Base-by-base conservation (phyloP, 2,888 invertebrate genomes). In the Pammene aurita region DNA sequence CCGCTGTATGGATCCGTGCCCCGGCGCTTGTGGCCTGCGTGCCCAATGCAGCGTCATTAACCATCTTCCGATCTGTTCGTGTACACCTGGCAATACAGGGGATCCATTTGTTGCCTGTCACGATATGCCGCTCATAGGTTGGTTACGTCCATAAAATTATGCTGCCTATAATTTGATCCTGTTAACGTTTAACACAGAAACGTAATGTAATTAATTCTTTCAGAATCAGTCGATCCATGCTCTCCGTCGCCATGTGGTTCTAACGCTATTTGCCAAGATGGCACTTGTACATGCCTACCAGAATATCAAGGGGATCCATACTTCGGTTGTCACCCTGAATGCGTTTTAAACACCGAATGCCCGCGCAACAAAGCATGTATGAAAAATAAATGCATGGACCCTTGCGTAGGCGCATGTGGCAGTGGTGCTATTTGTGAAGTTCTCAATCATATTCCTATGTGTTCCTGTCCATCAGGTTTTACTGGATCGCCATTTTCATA, bases 271-370 rank as follows among this genome's bases (percentile, higher is more conserved):
- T 96, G 96, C 76, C 84, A 92, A 46, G 92, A 94, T 72, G 95
- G 95, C n/a, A 81, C 92, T 42, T 97, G 96, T 81, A 93, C 94
- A 7, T 97, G 97, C 79, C 84, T 95, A 73, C 90, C 94, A 0
- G 95, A 95, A 81, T 96, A 95, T 81, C 93, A 94, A 72, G 96
- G 96, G 16, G 95, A 96, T 85, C 96, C 96, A 13, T 95, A 95
- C 78, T 86, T 93, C 63, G 95, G 95, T 62, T 96, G 96, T 80
- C 94, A 96, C 73, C 96, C 96, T 0, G 96, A 97, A 89, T 97
- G 97, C 84, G 93, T 96, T 46, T 90, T 96, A 6, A 96, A 96
- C 83, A 94, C 94, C 0, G 96, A 96, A 75, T 96, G 96, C 78
- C 81, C 94, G 0, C 87, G 94, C 71, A 89, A 95, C 76, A 94